phyloP scores from a whole-genome alignment of 2,797 vertebrate species.

The Tenualosa thibaudeaui region DNA sequence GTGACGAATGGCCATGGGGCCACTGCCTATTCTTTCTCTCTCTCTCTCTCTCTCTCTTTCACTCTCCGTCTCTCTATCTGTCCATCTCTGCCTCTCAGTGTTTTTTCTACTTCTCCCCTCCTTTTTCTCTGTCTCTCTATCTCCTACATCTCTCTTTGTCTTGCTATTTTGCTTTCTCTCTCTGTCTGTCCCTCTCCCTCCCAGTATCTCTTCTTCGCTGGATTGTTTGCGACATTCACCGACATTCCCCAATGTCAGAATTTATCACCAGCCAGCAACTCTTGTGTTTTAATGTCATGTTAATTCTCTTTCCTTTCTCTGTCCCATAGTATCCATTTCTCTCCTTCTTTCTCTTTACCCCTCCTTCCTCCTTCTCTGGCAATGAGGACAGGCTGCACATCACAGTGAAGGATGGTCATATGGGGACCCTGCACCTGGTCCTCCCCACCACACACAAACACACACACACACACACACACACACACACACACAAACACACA shows the following conservation, averaged over 20 bases:
- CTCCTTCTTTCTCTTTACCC: not conserved
- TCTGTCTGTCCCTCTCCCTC: not conserved
- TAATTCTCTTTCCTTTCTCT: not conserved
- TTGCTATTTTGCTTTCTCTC: not conserved
- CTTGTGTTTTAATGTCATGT: not conserved
- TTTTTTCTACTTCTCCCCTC: too few relatives aligned
- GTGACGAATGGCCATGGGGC: constrained; percentile 67
- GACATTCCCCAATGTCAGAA: not conserved
- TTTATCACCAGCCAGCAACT: not conserved
- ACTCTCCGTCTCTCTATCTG: not conserved
- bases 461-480: too few relatives aligned
- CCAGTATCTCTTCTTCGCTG: not conserved
- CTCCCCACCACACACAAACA: not conserved
- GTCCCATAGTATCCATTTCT: not conserved
- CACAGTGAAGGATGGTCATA: not conserved
- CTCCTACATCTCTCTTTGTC: too few relatives aligned
- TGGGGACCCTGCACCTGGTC: not conserved
- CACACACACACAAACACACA: too few relatives aligned
- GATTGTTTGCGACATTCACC: not conserved
- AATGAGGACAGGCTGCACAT: not conserved
- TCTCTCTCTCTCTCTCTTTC: not conserved
- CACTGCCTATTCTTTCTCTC: constrained; percentile 43
- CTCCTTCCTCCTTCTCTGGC: not conserved
- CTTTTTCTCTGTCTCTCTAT: too few relatives aligned
- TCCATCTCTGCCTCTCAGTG: too few relatives aligned